Evolutionary conservation across 2,888 invertebrate species (phyloP).

Genomic region (Cryptophagus acutangulus): DNA sequence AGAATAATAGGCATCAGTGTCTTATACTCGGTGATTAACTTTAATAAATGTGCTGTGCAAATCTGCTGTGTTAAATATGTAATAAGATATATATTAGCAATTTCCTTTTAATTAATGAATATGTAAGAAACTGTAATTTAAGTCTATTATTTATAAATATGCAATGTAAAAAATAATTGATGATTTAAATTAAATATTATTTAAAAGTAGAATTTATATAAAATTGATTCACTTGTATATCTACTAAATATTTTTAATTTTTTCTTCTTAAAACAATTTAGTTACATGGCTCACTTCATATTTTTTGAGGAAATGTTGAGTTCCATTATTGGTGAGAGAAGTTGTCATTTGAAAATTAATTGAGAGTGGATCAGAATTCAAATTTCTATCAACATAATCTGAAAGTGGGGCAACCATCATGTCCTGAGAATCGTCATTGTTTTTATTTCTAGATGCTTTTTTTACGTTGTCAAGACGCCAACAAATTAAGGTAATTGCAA

Average conservation of each 20-base stretch:
- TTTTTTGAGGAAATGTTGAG: slow-evolving; percentile 34
- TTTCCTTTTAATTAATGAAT: too few species aligned
- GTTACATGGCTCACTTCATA: slow-evolving; percentile 33
- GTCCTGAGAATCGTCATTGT: slow-evolving; percentile 37
- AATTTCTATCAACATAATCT: slow-evolving; percentile 38
- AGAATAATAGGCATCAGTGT: neutral
- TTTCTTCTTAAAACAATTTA: neutral
- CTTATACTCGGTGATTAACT: too few species aligned
- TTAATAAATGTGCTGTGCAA: too few species aligned
- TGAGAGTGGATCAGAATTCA: slow-evolving; percentile 37
- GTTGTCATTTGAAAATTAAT: slow-evolving; percentile 44
- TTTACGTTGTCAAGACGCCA: slow-evolving; percentile 39
- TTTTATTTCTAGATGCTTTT: slow-evolving; percentile 39
- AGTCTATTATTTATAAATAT: too few species aligned
- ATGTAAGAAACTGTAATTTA: too few species aligned
- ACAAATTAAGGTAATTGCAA: slow-evolving; percentile 37
- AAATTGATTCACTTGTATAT: too few species aligned
- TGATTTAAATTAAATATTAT: too few species aligned
- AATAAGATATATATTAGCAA: too few species aligned
- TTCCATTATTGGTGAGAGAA: slow-evolving; percentile 27
- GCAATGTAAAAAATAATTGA: too few species aligned
- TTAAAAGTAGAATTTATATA: too few species aligned
- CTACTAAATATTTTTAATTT: too few species aligned
- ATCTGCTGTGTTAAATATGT: too few species aligned
- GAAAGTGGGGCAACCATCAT: slow-evolving; percentile 39